A percentile compares a stretch with the other conserved stretches of the same genome.
phyloP scores from a whole-genome alignment of 1,140 invertebrate genomes.

The Drosophila santomea region DNA sequence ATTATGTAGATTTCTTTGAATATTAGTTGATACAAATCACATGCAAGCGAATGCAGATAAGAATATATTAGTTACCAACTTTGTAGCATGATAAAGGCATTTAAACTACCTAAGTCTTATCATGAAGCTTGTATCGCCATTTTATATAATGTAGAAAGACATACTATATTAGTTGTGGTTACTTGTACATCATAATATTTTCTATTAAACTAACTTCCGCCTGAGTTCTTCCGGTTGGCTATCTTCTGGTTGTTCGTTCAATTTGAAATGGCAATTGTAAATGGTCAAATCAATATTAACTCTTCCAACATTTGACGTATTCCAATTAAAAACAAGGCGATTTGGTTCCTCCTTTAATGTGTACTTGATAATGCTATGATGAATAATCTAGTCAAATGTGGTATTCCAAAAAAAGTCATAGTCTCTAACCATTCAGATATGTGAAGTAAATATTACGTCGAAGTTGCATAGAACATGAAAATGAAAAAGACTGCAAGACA shows the following conservation, averaged over 20 bases:
- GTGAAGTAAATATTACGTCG: background rate
- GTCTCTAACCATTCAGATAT: background rate
- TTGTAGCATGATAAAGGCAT: conserved; percentile 11
- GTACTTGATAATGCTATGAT: background rate
- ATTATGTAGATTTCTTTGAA: conserved; percentile 38
- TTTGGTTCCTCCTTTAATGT: background rate
- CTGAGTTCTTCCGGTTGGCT: conserved; percentile 8
- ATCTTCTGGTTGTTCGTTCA: conserved; percentile 3
- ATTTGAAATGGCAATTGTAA: conserved; percentile 1
- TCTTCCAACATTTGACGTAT: conserved; percentile 3
- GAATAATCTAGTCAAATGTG: background rate
- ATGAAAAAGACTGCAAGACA: background rate
- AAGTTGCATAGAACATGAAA: background rate
- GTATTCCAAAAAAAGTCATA: background rate
- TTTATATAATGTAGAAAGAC: conserved; percentile 1
- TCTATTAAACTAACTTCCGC: background rate
- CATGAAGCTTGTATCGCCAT: conserved; percentile 10
- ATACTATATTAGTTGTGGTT: conserved; percentile 11
- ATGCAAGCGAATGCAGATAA: background rate
- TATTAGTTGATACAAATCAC: conserved; percentile 22
- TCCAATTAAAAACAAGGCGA: background rate
- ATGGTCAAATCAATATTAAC: background rate
- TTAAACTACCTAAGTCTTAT: conserved; percentile 1
- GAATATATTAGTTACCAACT: conserved; percentile 17
- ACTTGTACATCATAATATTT: background rate